Base-by-base conservation (phyloP, 2,888 invertebrate species). In the Lydus trimaculatus region DNA sequence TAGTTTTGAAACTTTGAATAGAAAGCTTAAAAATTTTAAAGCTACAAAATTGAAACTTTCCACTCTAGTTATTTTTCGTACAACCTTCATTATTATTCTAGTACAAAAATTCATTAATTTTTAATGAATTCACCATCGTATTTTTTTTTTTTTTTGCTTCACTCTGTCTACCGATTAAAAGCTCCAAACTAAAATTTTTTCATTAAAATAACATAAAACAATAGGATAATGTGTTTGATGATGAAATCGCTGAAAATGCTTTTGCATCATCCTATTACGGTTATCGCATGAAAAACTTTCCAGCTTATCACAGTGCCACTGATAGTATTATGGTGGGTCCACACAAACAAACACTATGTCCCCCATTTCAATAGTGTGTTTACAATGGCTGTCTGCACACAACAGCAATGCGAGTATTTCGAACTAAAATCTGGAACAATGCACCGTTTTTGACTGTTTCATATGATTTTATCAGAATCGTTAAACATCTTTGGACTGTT, bases 121-220 rank as follows among this genome's bases (percentile, higher is more conserved):
- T 43, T 43, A 43, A 43, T n/a, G n/a, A 43, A 43, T 43, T 43
- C 43, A 43, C 43, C 28, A 28, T n/a, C n/a, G n/a, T n/a, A n/a
- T n/a, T n/a, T n/a, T n/a, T n/a, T n/a, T n/a, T n/a, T n/a, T n/a
- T n/a, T n/a, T n/a, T n/a, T n/a, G 36, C 13, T 36, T 36, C 36
- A 4, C 13, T 36, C n/a, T n/a, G n/a, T n/a, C n/a, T n/a, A n/a
- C n/a, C 33, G 9, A 11, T 33, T 33, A 33, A 33, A 33, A 33
- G 36, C 36, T 36, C 15, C 31, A 11, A n/a, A 13, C 11, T 7
- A 2, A 2, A 36, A 15, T 43, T 43, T 43, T 11, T 43, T 5
- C 7, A n/a, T 6, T 8, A n/a, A 43, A 43, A 43, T 17, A 17
- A n/a, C 1, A 17, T 43, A 43, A 43, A 43, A 43, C 17, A 43